These are phyloP conservation scores for Limnephilus auricula DNA, from an alignment of 2,888 invertebrate genomes.

Conservation along the genomic window DNA sequence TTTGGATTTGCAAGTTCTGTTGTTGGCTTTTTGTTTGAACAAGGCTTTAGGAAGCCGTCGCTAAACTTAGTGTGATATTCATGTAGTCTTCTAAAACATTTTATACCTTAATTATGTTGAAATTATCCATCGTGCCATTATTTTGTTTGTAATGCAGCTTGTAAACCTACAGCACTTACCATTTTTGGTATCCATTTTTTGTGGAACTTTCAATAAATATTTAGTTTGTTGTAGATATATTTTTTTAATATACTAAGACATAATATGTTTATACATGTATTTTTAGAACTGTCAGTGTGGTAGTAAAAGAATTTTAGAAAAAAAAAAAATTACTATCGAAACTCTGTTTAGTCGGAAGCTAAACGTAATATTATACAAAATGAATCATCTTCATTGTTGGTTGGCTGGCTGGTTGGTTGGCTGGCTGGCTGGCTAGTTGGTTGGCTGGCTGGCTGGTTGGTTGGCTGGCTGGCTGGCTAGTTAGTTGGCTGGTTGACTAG, in stretches of 20 bases:
- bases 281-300: constrained; percentile 53
- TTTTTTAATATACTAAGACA: constrained; percentile 62
- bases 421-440: too few species aligned
- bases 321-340: constrained; percentile 17
- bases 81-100: constrained; percentile 65
- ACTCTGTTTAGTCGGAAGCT: constrained; percentile 30
- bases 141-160: constrained; percentile 54
- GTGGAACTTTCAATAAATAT: constrained; percentile 55
- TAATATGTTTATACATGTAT: constrained; percentile 58
- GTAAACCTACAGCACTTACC: constrained; percentile 51
- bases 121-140: constrained; percentile 63
- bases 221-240: constrained; percentile 62
- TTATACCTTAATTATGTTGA: constrained; percentile 62
- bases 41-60: constrained; percentile 62
- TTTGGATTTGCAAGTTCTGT: constrained; percentile 69
- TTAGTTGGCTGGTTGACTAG: too few species aligned
- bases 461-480: too few species aligned
- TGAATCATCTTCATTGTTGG: not conserved
- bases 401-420: not conserved
- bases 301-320: constrained; percentile 40
- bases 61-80: constrained; percentile 67
- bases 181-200: constrained; percentile 52
- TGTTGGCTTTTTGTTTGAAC: constrained; percentile 61
- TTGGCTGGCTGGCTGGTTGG: too few species aligned
- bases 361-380: not conserved